Conservation (phyloP, 1,140 invertebrate species). For the Papilio dardanus region DNA sequence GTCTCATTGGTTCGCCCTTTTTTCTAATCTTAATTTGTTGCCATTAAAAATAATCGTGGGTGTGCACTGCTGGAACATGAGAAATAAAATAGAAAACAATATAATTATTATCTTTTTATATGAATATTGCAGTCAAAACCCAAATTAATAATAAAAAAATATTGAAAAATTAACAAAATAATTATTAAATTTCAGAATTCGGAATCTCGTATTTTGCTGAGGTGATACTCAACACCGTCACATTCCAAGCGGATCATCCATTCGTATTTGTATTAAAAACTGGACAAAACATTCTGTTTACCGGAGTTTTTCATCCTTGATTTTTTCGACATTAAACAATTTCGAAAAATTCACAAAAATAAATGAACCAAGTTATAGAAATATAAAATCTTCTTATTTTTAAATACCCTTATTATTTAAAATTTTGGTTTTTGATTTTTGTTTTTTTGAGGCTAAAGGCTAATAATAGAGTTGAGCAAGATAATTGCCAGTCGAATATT, state of each 20-base stretch:
- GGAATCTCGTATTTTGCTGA: slow-evolving; percentile 33
- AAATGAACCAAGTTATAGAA: neutral
- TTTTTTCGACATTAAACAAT: neutral
- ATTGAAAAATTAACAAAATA: neutral
- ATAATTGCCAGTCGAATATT: too few relatives aligned
- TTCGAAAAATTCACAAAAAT: neutral
- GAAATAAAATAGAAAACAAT: too few relatives aligned
- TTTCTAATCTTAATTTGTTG: too few relatives aligned
- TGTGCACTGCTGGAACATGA: too few relatives aligned
- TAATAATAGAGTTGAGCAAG: too few relatives aligned
- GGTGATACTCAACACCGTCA: neutral
- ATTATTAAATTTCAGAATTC: slow-evolving; percentile 43
- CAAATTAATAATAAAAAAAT: neutral
- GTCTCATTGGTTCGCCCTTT: neutral
- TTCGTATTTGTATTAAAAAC: slow-evolving; percentile 43
- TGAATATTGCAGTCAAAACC: neutral
- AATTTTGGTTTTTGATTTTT: too few relatives aligned
- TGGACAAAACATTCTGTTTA: slow-evolving; percentile 38
- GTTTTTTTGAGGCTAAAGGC: too few relatives aligned
- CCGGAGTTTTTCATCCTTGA: slow-evolving; percentile 41
- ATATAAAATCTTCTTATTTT: neutral
- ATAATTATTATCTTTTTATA: too few relatives aligned
- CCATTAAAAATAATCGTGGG: too few relatives aligned
- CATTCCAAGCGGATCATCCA: slow-evolving; percentile 43
- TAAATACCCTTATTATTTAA: too few relatives aligned